phyloP scores from a whole-genome alignment of 2,888 invertebrate species.

The Pteria penguin region DNA sequence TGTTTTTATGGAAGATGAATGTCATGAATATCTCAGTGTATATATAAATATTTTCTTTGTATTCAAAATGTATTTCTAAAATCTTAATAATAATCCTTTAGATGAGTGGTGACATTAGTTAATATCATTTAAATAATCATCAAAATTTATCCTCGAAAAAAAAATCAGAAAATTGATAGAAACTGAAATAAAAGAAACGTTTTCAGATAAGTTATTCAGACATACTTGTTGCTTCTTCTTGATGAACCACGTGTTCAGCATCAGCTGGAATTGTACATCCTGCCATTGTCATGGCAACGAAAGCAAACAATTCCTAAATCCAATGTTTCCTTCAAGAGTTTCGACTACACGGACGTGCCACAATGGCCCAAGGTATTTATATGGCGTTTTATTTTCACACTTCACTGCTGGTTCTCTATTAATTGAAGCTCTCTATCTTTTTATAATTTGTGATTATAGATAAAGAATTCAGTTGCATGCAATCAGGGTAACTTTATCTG shows the following conservation, averaged over 20 bases:
- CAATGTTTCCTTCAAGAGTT: too few relatives aligned
- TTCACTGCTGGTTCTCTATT: not conserved
- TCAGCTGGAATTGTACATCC: slow-evolving; percentile 33
- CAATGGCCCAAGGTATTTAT: slow-evolving; percentile 8
- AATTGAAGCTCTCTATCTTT: slow-evolving; percentile 10
- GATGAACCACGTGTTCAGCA: slow-evolving; percentile 34
- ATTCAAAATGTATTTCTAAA: too few relatives aligned
- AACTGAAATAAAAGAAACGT: slow-evolving; percentile 9
- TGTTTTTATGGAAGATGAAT: too few relatives aligned
- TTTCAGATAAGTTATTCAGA: slow-evolving; percentile 18
- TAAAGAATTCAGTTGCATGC: not conserved
- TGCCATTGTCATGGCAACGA: slow-evolving; percentile 27
- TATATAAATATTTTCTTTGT: too few relatives aligned
- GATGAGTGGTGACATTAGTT: too few relatives aligned
- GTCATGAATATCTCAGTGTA: too few relatives aligned
- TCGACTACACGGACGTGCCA: too few relatives aligned
- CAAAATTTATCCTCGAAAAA: too few relatives aligned
- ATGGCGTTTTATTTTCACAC: slow-evolving; percentile 3
- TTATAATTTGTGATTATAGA: not conserved
- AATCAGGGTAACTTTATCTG: slow-evolving; percentile 22
- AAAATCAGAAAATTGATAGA: not conserved
- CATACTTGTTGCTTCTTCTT: slow-evolving; percentile 45
- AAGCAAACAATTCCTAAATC: not conserved
- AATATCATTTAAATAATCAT: too few relatives aligned
- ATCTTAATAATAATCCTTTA: too few relatives aligned